A percentile compares a stretch with the other conserved stretches of the same genome.
Conservation (phyloP, 2,113 vertebrate genomes). For the Dolichallabes microphthalmus region DNA sequence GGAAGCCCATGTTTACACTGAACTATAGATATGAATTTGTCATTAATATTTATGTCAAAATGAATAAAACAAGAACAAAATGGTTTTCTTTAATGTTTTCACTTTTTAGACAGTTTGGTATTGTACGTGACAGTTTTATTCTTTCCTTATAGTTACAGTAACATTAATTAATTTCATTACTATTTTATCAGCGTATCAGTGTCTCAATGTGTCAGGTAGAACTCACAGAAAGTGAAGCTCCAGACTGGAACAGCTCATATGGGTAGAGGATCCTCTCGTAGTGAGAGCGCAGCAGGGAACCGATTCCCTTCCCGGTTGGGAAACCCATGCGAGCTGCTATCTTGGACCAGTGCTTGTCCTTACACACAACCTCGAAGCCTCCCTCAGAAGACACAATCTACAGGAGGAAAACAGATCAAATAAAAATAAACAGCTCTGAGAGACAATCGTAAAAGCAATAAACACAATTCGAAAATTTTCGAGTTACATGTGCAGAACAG, state of each 20-base stretch:
- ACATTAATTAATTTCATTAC: not conserved
- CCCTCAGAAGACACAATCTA: conserved; percentile 93
- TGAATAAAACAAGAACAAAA: not conserved
- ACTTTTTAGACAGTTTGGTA: not conserved
- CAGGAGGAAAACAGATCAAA: conserved; percentile 35
- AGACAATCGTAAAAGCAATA: not conserved
- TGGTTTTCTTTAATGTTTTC: not conserved
- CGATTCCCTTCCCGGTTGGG: conserved; percentile 86
- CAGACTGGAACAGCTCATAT: conserved; percentile 97
- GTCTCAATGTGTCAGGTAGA: not conserved
- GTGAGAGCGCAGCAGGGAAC: conserved; percentile 88
- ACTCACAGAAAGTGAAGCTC: conserved; percentile 91
- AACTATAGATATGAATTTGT: not conserved
- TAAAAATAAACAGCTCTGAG: not conserved
- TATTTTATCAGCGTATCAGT: not conserved
- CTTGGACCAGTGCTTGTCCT: conserved; percentile 96
- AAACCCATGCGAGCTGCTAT: conserved; percentile 89
- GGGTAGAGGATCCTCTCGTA: conserved; percentile 95
- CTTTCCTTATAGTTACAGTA: not conserved
- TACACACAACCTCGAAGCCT: conserved; percentile 90
- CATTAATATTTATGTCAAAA: not conserved
- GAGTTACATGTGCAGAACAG: not conserved
- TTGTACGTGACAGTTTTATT: not conserved
- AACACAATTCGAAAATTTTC: not conserved
- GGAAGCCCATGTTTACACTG: not conserved